These are phyloP conservation scores for Villa cingulata DNA, from an alignment of 2,888 invertebrate genomes.

Conservation along the genomic window DNA sequence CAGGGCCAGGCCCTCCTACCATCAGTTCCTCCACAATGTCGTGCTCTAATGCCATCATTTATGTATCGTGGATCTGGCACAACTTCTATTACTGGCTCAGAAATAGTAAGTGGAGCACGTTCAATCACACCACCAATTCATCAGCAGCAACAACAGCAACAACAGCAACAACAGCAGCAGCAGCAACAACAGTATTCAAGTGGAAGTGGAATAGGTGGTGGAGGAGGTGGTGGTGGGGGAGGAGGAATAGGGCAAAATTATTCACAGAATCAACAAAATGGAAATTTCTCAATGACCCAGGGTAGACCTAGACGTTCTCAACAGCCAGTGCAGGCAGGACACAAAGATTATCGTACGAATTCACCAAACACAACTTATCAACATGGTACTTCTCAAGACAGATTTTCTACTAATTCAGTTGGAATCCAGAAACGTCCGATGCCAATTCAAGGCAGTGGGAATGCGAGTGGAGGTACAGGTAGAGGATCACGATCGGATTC, in stretches of 20 bases:
- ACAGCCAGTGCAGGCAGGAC: conserved; percentile 9
- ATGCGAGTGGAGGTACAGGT: conserved; percentile 11
- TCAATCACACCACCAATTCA: conserved; percentile 23
- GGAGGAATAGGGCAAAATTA: conserved; percentile 1
- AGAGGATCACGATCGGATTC: conserved; percentile 20
- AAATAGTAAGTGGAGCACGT: conserved; percentile 11
- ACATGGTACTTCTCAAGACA: not conserved
- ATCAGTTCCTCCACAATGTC: conserved; percentile 50
- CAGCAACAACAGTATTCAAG: conserved; percentile 6
- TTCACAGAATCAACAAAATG: conserved; percentile 7
- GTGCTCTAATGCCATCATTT: conserved; percentile 65
- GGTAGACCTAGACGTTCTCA: conserved; percentile 12
- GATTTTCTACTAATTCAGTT: not conserved
- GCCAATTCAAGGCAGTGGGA: not conserved
- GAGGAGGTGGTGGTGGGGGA: conserved; percentile 12
- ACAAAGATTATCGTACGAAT: conserved; percentile 22
- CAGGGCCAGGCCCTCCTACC: conserved; percentile 9
- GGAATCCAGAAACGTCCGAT: conserved; percentile 8
- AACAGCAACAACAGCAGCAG: conserved; percentile 20
- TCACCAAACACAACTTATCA: conserved; percentile 16
- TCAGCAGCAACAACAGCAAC: conserved; percentile 20
- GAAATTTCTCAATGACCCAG: conserved; percentile 9
- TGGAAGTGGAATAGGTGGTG: conserved; percentile 18
- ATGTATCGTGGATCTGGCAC: conserved; percentile 38
- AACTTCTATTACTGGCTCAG: conserved; percentile 15